These are phyloP conservation scores for Tenthredo scrophulariae DNA, from an alignment of 2,888 invertebrate genomes.

Conservation along the genomic window DNA sequence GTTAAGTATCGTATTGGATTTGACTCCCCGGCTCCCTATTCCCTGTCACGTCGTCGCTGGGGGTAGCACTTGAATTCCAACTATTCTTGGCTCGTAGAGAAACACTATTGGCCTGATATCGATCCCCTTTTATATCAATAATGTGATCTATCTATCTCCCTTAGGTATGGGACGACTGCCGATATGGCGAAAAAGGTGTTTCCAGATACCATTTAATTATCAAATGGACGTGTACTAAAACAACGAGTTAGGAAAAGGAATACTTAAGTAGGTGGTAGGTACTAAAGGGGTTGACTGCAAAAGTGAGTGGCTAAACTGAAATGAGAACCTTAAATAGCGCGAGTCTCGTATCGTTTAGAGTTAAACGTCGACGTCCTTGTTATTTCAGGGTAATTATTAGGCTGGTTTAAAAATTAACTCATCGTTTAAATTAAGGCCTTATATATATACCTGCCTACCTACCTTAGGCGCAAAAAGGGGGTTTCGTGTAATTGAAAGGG, in stretches of 20 bases:
- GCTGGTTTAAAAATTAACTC: constrained; percentile 44
- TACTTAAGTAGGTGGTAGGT: neutral
- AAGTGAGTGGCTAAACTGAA: constrained; percentile 10
- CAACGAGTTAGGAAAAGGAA: neutral
- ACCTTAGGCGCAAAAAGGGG: neutral
- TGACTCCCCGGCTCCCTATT: constrained; percentile 42
- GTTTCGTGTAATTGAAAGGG: neutral
- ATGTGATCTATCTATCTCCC: constrained; percentile 5
- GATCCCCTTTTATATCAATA: constrained; percentile 36
- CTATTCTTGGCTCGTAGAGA: constrained; percentile 49
- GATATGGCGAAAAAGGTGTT: neutral
- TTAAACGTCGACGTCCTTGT: constrained; percentile 36
- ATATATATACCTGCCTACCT: neutral
- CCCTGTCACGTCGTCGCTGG: constrained; percentile 42
- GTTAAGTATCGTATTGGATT: constrained; percentile 52
- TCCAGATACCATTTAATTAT: neutral
- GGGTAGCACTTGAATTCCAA: constrained; percentile 45
- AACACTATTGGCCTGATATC: constrained; percentile 46
- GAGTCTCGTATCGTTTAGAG: constrained; percentile 33
- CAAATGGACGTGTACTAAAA: neutral
- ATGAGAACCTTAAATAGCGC: constrained; percentile 8
- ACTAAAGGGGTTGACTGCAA: neutral
- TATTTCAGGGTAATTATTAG: constrained; percentile 42
- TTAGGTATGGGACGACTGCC: neutral
- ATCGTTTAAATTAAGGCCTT: constrained; percentile 38